Evolutionary conservation across 2,888 invertebrate species (phyloP).

Genomic region (Ichneumoninae sp.): DNA sequence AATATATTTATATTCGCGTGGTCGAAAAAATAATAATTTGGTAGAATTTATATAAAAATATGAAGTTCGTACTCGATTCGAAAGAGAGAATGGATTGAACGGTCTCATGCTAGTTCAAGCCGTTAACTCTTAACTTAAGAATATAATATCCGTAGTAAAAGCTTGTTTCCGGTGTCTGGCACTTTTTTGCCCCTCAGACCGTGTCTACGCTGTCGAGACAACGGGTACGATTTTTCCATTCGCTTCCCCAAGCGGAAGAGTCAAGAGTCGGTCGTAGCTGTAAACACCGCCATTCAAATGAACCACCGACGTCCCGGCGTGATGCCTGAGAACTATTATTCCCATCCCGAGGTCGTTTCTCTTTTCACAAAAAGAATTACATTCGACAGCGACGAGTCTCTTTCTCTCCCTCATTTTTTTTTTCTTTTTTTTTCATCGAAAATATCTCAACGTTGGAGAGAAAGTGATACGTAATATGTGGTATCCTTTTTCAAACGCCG

Average conservation of each 20-base stretch:
- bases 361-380: constrained; percentile 45
- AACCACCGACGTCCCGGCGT: constrained; percentile 25
- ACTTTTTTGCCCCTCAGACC: constrained; percentile 16
- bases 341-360: constrained; percentile 50
- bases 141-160: constrained; percentile 24
- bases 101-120: background rate
- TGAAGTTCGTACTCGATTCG: background rate
- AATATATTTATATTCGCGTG: background rate
- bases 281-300: constrained; percentile 48
- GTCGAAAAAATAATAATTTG: background rate
- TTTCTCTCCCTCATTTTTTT: background rate
- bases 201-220: background rate
- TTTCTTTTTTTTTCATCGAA: constrained; percentile 27
- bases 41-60: background rate
- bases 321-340: constrained; percentile 47
- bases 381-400: constrained; percentile 30
- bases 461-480: constrained; percentile 30
- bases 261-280: constrained; percentile 28
- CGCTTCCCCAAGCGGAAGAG: background rate
- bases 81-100: background rate
- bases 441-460: background rate
- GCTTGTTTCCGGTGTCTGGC: constrained; percentile 4
- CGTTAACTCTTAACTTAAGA: background rate
- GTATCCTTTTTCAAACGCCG: background rate
- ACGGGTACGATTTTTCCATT: constrained; percentile 6